These are phyloP conservation scores for Megaceryle alcyon DNA, from an alignment of 2,797 vertebrate species.

Conservation along the genomic window DNA sequence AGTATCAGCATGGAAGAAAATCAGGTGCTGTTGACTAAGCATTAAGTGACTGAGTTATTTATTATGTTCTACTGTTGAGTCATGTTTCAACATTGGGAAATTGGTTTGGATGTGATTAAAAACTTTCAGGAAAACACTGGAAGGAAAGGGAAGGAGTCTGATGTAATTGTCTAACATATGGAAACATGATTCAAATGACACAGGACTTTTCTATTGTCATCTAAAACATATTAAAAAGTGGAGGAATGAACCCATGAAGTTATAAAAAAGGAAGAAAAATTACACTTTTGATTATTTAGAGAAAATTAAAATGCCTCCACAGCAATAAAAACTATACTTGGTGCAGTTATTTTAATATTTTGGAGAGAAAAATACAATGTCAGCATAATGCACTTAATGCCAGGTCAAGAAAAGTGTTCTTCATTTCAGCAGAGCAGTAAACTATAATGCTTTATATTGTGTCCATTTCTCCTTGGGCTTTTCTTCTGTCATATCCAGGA, in stretches of 20 bases:
- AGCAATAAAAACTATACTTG: neutral
- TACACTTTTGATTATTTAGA: neutral
- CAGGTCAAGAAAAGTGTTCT: neutral
- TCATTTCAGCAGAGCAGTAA: neutral
- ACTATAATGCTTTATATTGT: neutral
- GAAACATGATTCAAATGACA: neutral
- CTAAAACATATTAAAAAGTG: neutral
- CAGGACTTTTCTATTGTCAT: neutral
- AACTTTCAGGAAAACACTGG: neutral
- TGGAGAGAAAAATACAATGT: neutral
- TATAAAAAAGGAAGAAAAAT: neutral
- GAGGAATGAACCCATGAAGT: neutral
- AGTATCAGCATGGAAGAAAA: neutral
- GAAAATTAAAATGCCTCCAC: neutral
- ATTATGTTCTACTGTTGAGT: neutral
- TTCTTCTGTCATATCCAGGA: neutral
- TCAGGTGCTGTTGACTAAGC: neutral
- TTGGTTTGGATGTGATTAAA: neutral
- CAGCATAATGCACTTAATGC: neutral
- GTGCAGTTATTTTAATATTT: neutral
- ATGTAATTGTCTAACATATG: neutral
- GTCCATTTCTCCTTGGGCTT: neutral
- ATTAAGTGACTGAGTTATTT: neutral
- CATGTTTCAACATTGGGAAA: neutral
- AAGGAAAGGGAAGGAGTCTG: neutral